Conservation (phyloP, 1,140 invertebrate species). For the Drosophila jambulina region DNA sequence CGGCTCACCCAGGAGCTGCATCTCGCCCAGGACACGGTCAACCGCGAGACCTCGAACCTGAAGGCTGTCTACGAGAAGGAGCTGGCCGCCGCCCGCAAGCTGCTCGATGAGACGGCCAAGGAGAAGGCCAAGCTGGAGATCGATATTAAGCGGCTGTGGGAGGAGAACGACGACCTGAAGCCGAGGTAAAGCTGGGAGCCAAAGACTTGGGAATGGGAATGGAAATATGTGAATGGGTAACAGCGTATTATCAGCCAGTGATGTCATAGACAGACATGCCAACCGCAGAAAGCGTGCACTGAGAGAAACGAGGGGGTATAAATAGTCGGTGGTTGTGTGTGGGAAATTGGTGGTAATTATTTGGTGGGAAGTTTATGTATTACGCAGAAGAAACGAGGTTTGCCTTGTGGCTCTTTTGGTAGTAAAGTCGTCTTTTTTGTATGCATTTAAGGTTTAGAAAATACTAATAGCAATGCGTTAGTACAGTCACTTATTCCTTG, state of each 20-base stretch:
- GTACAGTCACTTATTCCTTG: neutral
- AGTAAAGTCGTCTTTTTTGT: neutral
- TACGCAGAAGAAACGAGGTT: neutral
- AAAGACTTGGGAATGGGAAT: neutral
- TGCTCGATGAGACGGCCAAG: slow-evolving; percentile 95
- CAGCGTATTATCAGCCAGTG: slow-evolving; percentile 50
- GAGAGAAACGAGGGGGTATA: neutral
- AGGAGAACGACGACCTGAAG: slow-evolving; percentile 94
- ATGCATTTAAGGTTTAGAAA: neutral
- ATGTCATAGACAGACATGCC: slow-evolving; percentile 59
- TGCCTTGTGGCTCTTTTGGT: neutral
- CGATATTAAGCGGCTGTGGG: slow-evolving; percentile 93
- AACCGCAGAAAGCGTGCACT: slow-evolving; percentile 3
- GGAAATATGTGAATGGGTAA: slow-evolving; percentile 5
- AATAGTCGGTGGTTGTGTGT: neutral
- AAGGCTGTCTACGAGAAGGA: slow-evolving; percentile 97
- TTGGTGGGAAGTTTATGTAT: neutral
- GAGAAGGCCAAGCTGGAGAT: slow-evolving; percentile 96
- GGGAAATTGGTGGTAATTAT: neutral
- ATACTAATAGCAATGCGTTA: neutral
- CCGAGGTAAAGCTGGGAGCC: slow-evolving; percentile 87
- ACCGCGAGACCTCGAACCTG: slow-evolving; percentile 94
- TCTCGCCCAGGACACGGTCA: slow-evolving; percentile 91
- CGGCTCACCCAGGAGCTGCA: slow-evolving; percentile 92
- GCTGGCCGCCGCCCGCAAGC: slow-evolving; percentile 93